Evolutionary conservation across 1,140 invertebrate species (phyloP).

Genomic region (Trichonephila clavipes): DNA sequence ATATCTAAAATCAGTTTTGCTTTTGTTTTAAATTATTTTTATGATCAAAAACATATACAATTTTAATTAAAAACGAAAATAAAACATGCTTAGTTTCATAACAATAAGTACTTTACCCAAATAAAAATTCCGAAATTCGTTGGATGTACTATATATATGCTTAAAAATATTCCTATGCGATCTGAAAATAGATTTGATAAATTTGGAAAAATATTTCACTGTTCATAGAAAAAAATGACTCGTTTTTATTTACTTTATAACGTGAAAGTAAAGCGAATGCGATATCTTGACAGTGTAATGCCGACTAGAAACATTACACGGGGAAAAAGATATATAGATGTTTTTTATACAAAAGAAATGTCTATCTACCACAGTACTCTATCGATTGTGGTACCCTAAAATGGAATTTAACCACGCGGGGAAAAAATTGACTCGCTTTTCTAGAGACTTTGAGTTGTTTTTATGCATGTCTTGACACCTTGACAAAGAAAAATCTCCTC

Average conservation of each 20-base stretch:
- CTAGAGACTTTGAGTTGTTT: not conserved
- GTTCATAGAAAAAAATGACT: not conserved
- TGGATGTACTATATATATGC: not conserved
- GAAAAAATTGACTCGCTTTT: not conserved
- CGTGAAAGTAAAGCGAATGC: not conserved
- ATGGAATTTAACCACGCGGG: not conserved
- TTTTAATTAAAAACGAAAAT: no score
- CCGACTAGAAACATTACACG: not conserved
- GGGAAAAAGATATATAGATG: not conserved
- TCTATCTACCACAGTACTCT: not conserved
- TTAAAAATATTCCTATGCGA: not conserved
- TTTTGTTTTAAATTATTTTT: no score
- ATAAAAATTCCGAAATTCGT: no score
- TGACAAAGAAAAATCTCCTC: slow-evolving; percentile 33
- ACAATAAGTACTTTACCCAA: no score
- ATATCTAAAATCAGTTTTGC: no score
- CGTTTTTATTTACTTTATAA: not conserved
- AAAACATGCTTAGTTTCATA: no score
- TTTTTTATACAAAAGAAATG: not conserved
- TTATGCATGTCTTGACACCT: not conserved
- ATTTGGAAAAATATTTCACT: not conserved
- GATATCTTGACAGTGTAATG: not conserved
- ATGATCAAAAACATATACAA: no score
- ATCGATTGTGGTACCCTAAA: not conserved
- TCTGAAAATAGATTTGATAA: not conserved